A percentile compares a stretch with the other conserved stretches of the same genome.
These are phyloP conservation scores for Azemiops feae DNA, from an alignment of 2,113 vertebrate species.

Conservation along the genomic window DNA sequence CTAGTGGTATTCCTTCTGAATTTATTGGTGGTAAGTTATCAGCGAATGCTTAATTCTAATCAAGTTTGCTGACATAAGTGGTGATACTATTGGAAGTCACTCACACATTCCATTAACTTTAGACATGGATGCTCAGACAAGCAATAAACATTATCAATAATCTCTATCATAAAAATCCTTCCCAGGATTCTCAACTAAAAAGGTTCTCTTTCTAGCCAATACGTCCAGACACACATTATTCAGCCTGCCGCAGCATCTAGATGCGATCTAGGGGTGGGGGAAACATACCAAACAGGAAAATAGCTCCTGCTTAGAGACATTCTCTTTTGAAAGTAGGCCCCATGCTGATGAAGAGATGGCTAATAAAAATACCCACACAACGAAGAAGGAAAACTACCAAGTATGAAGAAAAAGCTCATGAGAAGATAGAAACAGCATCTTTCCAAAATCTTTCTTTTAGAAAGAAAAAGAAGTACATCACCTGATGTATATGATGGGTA, in stretches of 20 bases:
- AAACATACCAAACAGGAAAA: neutral
- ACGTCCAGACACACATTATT: rapidly evolving
- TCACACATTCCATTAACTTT: neutral
- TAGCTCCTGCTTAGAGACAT: neutral
- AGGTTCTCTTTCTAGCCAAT: rapidly evolving
- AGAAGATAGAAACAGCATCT: neutral
- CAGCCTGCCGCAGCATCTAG: neutral
- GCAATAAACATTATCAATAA: neutral
- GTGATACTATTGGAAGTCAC: neutral
- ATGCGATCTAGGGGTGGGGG: rapidly evolving
- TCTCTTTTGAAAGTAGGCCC: neutral
- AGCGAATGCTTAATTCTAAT: neutral
- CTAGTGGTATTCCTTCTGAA: no score
- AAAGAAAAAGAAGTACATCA: neutral
- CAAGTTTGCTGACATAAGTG: neutral
- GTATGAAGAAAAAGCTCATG: rapidly evolving
- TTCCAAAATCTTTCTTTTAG: neutral
- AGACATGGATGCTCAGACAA: neutral
- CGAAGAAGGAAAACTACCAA: rapidly evolving
- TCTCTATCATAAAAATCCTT: rapidly evolving
- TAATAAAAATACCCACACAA: neutral
- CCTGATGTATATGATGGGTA: rapidly evolving
- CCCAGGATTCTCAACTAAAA: rapidly evolving
- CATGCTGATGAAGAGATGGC: neutral
- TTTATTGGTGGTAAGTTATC: no score